Base-by-base conservation (phyloP, 2,797 vertebrate genomes). In the Ispidina lecontei region DNA sequence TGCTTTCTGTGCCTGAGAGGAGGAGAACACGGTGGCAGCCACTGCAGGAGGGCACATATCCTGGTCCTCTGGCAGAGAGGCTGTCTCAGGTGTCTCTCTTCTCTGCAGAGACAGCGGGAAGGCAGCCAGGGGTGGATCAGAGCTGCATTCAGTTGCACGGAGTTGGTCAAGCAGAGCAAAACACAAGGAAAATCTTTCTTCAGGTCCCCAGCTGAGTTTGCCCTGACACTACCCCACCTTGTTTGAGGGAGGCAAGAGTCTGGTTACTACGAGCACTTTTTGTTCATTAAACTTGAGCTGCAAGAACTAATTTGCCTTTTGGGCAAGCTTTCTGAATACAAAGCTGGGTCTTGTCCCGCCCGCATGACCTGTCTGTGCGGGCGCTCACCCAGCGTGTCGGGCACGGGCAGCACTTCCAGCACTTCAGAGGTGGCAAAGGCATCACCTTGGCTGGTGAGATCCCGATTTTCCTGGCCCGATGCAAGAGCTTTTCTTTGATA, bases 221-320 rank as follows among this genome's bases (percentile, higher is more conserved):
- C 90, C 93, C 91, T 94, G 94, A 94, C 93, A 80, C 87, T 91
- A 89, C 78, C 79, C 76, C 70, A 81, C 78, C 78, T 96, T 95
- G 94, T 94, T 85, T 63, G 87, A 92, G 73, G 87, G 52, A 92
- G 85, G 89, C 37, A 77, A 93, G 91, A 41, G 79, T 93, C 91
- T 95, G 91, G 82, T 95, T 96, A 91, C 95, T 75, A 95, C 35
- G 67, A 96, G 92, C 65, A 56, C 76, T 89, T 92, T 92, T 87
- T 96, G 93, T 96, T 92, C 94, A 86, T 91, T 93, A 95, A 96
- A 95, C 76, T 70, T 87, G 89, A 96, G 87, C 95, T 93, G 95
- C 89, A 83, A 94, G 94, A 75, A 85, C 92, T 96, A 95, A 96
- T 95, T 94, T 95, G 89, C 92, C 85, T 95, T 93, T 94, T 78